Percentiles rank a stretch among this genome's conserved stretches.
Evolutionary conservation across 2,113 vertebrate genomes (phyloP).

Genomic region (Piaya cayana): DNA sequence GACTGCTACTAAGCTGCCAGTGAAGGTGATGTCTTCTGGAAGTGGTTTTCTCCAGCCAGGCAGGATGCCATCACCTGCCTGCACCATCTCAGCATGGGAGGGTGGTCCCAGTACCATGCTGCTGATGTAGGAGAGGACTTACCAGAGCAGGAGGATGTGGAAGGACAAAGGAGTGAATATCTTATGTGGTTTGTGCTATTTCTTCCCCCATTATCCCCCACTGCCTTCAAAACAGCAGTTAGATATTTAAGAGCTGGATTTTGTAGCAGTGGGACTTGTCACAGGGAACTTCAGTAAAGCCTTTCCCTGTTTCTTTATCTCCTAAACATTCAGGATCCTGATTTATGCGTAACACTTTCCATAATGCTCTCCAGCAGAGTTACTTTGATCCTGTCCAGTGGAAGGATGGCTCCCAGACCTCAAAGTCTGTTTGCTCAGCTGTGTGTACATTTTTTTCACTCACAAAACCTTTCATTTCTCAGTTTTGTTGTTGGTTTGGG

Average conservation of each 20-base stretch:
- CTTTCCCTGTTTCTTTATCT: neutral
- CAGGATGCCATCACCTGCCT: neutral
- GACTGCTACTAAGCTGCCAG: no score
- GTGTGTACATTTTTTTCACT: neutral
- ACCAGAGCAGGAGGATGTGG: neutral
- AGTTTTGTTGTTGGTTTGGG: neutral
- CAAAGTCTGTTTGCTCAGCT: neutral
- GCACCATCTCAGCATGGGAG: neutral
- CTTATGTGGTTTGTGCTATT: neutral
- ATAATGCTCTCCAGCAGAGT: neutral
- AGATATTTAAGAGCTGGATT: neutral
- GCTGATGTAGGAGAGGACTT: neutral
- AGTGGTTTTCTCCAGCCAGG: neutral
- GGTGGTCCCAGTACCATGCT: fast-evolving
- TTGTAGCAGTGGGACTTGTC: neutral
- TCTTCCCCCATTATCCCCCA: neutral
- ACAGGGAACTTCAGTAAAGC: neutral
- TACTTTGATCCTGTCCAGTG: neutral
- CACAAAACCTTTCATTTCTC: neutral
- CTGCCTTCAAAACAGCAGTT: neutral
- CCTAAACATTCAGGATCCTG: neutral
- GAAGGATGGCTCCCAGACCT: neutral
- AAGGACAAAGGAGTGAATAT: neutral
- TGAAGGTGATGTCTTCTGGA: neutral
- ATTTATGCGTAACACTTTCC: neutral